Percentiles rank a stretch among this genome's conserved stretches.
These are phyloP conservation scores for Elgaria multicarinata DNA, from an alignment of 2,113 vertebrate genomes.

Conservation along the genomic window DNA sequence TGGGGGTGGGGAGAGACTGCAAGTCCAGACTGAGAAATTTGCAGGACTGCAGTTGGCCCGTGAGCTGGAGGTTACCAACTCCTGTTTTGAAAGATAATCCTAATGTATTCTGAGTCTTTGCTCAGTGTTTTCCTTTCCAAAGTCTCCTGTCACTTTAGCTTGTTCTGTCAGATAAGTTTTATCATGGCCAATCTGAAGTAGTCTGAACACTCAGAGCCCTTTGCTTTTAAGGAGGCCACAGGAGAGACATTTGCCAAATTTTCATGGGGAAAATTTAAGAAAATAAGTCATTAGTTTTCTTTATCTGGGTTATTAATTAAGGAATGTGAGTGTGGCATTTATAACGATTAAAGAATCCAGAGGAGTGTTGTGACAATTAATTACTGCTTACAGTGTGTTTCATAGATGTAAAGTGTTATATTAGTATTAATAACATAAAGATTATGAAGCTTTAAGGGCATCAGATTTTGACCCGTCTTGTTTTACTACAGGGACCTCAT, in stretches of 20 bases:
- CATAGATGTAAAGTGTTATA: constrained; percentile 15
- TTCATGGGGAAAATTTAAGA: neutral
- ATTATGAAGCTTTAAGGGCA: constrained; percentile 46
- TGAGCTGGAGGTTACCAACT: neutral
- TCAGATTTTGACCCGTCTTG: constrained; percentile 4
- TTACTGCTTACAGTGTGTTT: constrained; percentile 32
- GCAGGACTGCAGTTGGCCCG: neutral
- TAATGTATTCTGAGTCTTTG: neutral
- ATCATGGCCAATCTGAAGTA: neutral
- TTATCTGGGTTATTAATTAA: constrained; percentile 11
- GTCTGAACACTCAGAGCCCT: neutral
- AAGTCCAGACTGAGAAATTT: neutral
- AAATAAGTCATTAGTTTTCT: constrained; percentile 1
- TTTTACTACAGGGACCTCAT: constrained; percentile 41
- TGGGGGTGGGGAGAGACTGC: too few species aligned
- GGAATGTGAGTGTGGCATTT: constrained; percentile 10
- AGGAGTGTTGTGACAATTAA: constrained; percentile 30
- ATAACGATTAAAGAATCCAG: constrained; percentile 37
- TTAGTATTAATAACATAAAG: constrained; percentile 33
- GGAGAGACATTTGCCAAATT: neutral
- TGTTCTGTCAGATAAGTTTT: neutral
- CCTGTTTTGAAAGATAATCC: neutral
- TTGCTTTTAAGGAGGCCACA: constrained; percentile 13
- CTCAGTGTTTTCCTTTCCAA: neutral
- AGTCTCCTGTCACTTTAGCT: neutral